Percentiles rank a stretch among this genome's conserved stretches.
These are phyloP conservation scores for Nyctalus aviator DNA, from an alignment of 2,797 vertebrate genomes.

Conservation along the genomic window DNA sequence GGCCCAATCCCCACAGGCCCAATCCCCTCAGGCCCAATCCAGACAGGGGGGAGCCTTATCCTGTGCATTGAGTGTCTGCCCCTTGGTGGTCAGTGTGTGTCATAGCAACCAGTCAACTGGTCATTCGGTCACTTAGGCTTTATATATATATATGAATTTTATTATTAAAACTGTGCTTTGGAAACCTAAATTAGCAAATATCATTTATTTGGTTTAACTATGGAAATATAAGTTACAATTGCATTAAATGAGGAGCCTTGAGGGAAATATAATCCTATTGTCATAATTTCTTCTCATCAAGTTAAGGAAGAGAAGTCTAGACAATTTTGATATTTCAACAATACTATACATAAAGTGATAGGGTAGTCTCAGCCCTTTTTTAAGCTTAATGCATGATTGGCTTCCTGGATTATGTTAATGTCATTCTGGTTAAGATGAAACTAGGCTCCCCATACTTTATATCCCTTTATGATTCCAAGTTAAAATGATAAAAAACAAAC, in stretches of 20 bases:
- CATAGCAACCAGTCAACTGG: too few relatives aligned
- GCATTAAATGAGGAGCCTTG: not conserved
- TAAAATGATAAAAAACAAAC: not conserved
- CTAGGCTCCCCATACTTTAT: not conserved
- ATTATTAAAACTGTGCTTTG: not conserved
- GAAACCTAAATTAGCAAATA: slow-evolving; percentile 12
- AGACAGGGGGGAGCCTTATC: too few relatives aligned
- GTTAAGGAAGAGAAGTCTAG: not conserved
- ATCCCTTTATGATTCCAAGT: not conserved
- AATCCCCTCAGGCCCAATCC: too few relatives aligned
- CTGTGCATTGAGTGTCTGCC: too few relatives aligned
- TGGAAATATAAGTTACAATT: slow-evolving; percentile 25
- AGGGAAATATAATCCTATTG: slow-evolving; percentile 19
- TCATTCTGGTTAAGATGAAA: not conserved
- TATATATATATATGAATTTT: not conserved
- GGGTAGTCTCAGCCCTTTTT: not conserved
- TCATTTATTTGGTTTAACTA: slow-evolving; percentile 44
- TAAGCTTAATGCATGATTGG: not conserved
- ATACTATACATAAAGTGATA: not conserved
- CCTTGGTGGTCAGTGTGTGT: too few relatives aligned
- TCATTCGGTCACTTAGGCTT: too few relatives aligned
- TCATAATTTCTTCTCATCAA: slow-evolving; percentile 31
- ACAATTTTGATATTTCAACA: not conserved
- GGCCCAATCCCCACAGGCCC: too few relatives aligned
- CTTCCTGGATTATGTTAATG: not conserved